A percentile compares a stretch with the other conserved stretches of the same genome.
These are phyloP conservation scores for Apoda limacodes DNA, from an alignment of 2,888 invertebrate genomes.

Conservation along the genomic window DNA sequence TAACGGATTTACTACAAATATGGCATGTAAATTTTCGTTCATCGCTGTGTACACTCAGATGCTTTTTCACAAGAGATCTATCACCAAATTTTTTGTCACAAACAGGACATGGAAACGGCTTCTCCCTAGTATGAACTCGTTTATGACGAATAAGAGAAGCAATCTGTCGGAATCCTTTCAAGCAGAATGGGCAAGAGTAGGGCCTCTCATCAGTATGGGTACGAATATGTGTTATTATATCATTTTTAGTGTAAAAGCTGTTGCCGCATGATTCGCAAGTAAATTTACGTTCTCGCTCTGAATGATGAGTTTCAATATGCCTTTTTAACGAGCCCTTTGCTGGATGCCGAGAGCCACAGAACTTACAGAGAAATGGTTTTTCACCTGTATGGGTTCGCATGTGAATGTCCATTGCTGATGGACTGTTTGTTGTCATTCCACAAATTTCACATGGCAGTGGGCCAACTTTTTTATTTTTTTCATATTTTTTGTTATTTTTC, in stretches of 20 bases:
- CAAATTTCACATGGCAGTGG: conserved; percentile 45
- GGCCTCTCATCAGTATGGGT: conserved; percentile 53
- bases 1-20: conserved; percentile 61
- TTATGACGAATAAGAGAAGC: conserved; percentile 53
- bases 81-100: conserved; percentile 50
- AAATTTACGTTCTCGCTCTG: conserved; percentile 39
- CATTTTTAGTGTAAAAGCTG: conserved; percentile 46
- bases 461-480: conserved; percentile 28
- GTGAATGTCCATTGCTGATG: conserved; percentile 46
- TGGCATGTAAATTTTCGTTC: conserved; percentile 67
- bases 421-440: conserved; percentile 35
- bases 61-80: conserved; percentile 40
- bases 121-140: conserved; percentile 53
- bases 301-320: conserved; percentile 40
- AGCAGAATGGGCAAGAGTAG: conserved; percentile 44
- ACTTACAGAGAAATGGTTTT: conserved; percentile 41
- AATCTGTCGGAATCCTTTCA: conserved; percentile 42
- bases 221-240: conserved; percentile 50
- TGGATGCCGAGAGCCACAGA: conserved; percentile 37
- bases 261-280: conserved; percentile 57
- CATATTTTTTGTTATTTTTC: conserved; percentile 18
- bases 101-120: conserved; percentile 42
- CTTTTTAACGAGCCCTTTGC: conserved; percentile 45
- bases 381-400: conserved; percentile 55
- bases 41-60: conserved; percentile 49